Conservation (phyloP, 2,797 vertebrate genomes). For the Craterocephalus amniculus region DNA sequence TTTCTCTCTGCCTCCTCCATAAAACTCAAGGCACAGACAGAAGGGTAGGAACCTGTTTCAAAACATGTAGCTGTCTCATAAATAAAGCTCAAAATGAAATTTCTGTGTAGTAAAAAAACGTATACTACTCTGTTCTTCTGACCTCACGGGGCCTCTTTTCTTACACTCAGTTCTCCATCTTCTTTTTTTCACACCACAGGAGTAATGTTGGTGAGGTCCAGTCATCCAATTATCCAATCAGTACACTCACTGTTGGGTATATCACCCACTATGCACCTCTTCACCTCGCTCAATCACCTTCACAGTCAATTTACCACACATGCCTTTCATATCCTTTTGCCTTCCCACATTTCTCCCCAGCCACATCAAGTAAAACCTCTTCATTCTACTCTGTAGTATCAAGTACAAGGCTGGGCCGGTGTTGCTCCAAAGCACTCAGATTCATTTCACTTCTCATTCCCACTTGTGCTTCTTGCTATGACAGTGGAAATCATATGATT, state of each 20-base stretch:
- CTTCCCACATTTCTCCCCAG: conserved; percentile 32
- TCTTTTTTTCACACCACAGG: conserved; percentile 21
- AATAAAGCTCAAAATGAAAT: conserved; percentile 29
- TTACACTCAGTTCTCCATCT: conserved; percentile 18
- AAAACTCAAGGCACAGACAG: too few species aligned
- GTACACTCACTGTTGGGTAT: conserved; percentile 45
- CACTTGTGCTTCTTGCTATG: conserved; percentile 3
- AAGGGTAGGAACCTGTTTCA: background rate
- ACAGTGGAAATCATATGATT: conserved; percentile 3
- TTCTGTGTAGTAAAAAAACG: conserved; percentile 2
- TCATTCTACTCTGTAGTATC: conserved; percentile 18
- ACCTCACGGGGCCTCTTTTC: conserved; percentile 8
- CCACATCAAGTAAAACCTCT: conserved; percentile 30
- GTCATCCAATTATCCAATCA: conserved; percentile 71
- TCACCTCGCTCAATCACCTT: conserved; percentile 64
- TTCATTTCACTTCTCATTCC: conserved; percentile 16
- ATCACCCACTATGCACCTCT: conserved; percentile 47
- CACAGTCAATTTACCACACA: conserved; percentile 62
- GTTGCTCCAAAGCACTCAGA: background rate
- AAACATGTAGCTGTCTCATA: conserved; percentile 11
- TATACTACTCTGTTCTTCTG: conserved; percentile 9
- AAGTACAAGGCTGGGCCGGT: background rate
- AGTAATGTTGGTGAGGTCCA: conserved; percentile 38
- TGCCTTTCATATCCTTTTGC: conserved; percentile 41
- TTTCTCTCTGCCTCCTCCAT: too few species aligned